phyloP scores from a whole-genome alignment of 2,113 vertebrate species.

The Arvicanthis niloticus region DNA sequence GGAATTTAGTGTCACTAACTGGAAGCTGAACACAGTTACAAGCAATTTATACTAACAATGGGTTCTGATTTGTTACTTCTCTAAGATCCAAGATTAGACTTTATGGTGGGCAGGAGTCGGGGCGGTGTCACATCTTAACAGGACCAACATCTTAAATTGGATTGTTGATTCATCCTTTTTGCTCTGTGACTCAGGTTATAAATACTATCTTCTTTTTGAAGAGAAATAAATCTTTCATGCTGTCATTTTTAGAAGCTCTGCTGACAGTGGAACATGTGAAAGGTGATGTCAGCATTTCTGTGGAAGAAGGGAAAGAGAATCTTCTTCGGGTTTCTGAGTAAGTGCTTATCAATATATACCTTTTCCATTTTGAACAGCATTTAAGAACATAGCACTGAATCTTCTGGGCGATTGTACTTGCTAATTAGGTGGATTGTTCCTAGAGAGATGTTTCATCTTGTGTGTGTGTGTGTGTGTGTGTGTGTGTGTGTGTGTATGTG shows the following conservation, averaged over 20 bases:
- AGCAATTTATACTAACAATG: background rate
- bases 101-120: background rate
- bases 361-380: conserved; percentile 74
- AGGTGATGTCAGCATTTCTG: conserved; percentile 89
- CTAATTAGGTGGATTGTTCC: conserved; percentile 1
- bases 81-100: background rate
- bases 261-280: conserved; percentile 95
- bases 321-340: conserved; percentile 94
- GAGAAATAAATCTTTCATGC: conserved; percentile 68
- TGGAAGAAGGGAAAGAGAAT: conserved; percentile 96
- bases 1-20: background rate
- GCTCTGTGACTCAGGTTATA: conserved; percentile 61
- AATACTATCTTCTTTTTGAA: conserved; percentile 45
- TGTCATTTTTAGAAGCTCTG: conserved; percentile 89
- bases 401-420: background rate
- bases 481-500: background rate
- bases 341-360: conserved; percentile 86
- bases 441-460: conserved; percentile 22
- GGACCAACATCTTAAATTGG: conserved; percentile 27
- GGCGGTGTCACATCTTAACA: background rate
- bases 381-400: conserved; percentile 44
- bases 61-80: conserved; percentile 60
- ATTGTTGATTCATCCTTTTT: conserved; percentile 65
- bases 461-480: no score
- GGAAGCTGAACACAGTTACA: background rate